A percentile compares a stretch with the other conserved stretches of the same genome.
Evolutionary conservation across 2,113 vertebrate species (phyloP).

Genomic region (Cyrtonyx montezumae): DNA sequence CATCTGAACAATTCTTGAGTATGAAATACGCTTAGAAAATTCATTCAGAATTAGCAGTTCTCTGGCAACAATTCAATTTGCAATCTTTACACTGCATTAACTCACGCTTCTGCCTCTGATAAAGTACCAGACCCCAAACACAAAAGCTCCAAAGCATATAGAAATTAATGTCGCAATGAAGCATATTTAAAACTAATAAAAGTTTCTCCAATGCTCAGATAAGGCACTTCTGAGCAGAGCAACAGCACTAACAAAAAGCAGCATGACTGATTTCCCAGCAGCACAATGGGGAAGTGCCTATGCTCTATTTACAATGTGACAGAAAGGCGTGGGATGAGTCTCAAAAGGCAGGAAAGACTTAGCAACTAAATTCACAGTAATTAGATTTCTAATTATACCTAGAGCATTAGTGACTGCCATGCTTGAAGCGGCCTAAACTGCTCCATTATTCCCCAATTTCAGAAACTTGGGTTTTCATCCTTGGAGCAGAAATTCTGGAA

Average conservation of each 20-base stretch:
- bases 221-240: neutral
- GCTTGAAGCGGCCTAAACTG: neutral
- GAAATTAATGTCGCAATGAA: neutral
- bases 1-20: neutral
- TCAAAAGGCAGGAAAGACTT: slow-evolving; percentile 47
- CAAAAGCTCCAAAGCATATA: neutral
- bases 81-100: neutral
- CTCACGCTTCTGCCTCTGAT: neutral
- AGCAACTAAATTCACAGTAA: slow-evolving; percentile 54
- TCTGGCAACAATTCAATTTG: neutral
- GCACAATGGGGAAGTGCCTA: neutral
- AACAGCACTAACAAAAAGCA: neutral
- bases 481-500: slow-evolving; percentile 11
- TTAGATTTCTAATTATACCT: slow-evolving; percentile 68
- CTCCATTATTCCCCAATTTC: neutral
- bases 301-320: neutral
- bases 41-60: neutral
- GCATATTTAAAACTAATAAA: slow-evolving; percentile 2
- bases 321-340: slow-evolving; percentile 29
- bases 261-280: slow-evolving; percentile 18
- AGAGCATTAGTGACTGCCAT: neutral
- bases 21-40: neutral
- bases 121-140: neutral
- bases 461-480: neutral
- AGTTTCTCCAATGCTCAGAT: neutral